Base-by-base conservation (phyloP, 2,113 vertebrate species). In the Cnemophilus loriae region DNA sequence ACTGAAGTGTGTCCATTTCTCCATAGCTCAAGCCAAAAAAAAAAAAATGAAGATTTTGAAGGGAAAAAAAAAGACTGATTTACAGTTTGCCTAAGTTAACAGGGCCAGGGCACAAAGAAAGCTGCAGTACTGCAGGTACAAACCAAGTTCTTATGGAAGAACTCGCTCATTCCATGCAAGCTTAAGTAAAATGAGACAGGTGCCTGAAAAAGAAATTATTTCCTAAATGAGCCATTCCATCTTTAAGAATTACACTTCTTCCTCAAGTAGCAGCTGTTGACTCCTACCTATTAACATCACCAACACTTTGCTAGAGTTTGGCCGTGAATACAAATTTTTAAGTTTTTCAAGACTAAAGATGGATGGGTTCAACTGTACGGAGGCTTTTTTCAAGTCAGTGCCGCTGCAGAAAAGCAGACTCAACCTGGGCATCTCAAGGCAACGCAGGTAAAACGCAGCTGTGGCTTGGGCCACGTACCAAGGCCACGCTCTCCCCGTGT, bases 351-450 rank as follows among this genome's bases (percentile, higher is more conserved):
- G 27, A 9, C n/a, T 13, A 1, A 35, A 65, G 12, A n/a, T 1
- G 4, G 32, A 23, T 4, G 2, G 5, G 19, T 42, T 55, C 33
- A 56, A 32, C 1, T 3, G 7, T 1, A 17, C 0, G 0, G 9
- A n/a, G 14, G 12, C 23, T 11, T 35, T 41, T 47, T 59, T 27
- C 47, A 33, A 53, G 32, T 13, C 37, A 24, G 16, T 15, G 49
- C 13, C 22, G 10, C 22, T 30, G 7, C 27, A 3, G 20, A 16
- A 65, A 55, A 44, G 33, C 15, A 0, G 6, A 2, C 5, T 2
- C 39, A 55, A 11, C 13, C 4, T 16, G 10, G 16, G 9, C 67
- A 69, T 32, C 35, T 44, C 24, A 49, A 41, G 15, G 49, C 16
- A 32, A 8, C 0, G 10, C 35, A n/a, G 11, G 21, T 0, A 33